Conservation (phyloP, 1,140 invertebrate species). For the Heliconius hewitsoni region DNA sequence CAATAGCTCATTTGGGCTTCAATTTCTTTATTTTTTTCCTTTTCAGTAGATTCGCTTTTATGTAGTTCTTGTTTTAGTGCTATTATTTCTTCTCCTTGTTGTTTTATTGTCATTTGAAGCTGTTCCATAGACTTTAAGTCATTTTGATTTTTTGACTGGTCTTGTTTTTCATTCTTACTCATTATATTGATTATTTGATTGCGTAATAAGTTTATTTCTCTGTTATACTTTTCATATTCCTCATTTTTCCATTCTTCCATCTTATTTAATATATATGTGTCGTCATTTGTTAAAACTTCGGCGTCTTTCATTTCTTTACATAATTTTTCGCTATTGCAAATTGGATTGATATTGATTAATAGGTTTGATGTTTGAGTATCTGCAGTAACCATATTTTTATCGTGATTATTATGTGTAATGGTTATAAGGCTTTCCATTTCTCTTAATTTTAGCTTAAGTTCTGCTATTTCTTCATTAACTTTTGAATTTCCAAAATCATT, state of each 20-base stretch:
- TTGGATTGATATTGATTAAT: background rate
- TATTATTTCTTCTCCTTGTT: slow-evolving; percentile 66
- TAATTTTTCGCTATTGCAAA: slow-evolving; percentile 15
- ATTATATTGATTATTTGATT: slow-evolving; percentile 66
- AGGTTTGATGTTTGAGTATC: background rate
- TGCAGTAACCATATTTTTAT: background rate
- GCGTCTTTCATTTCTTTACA: slow-evolving; percentile 59
- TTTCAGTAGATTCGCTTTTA: slow-evolving; percentile 47
- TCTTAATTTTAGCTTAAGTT: slow-evolving; percentile 69
- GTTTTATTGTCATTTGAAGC: slow-evolving; percentile 62
- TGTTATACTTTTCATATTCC: slow-evolving; percentile 73
- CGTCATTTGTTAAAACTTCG: slow-evolving; percentile 62
- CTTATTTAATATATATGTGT: slow-evolving; percentile 63
- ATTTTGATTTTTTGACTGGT: slow-evolving; percentile 39
- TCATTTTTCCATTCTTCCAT: slow-evolving; percentile 74
- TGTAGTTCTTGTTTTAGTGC: slow-evolving; percentile 60
- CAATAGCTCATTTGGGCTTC: slow-evolving; percentile 63
- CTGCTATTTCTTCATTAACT: slow-evolving; percentile 78
- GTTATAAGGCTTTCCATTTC: slow-evolving; percentile 57
- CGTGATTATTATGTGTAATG: slow-evolving; percentile 11
- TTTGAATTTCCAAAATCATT: slow-evolving; percentile 50
- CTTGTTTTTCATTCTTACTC: slow-evolving; percentile 63
- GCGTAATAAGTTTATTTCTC: slow-evolving; percentile 70
- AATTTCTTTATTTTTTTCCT: slow-evolving; percentile 55
- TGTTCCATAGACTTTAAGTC: slow-evolving; percentile 70